These are phyloP conservation scores for Arion vulgaris DNA, from an alignment of 1,140 invertebrate species.

Conservation along the genomic window DNA sequence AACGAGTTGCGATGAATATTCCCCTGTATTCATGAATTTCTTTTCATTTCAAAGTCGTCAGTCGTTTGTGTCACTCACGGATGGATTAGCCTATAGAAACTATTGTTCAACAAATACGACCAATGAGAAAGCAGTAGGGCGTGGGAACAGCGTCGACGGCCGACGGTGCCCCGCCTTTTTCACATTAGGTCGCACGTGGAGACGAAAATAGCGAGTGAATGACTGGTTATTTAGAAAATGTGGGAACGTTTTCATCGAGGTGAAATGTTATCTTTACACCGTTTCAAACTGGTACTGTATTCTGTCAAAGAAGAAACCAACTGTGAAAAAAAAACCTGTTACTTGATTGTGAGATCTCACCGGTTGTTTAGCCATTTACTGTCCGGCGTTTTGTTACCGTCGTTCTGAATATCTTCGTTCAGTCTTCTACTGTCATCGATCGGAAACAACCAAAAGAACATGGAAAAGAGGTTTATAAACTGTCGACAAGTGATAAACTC, in stretches of 20 bases:
- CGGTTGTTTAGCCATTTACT: too few species aligned
- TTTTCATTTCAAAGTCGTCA: constrained; percentile 12
- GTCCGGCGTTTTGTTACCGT: too few species aligned
- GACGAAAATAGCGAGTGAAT: not conserved
- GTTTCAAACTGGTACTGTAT: not conserved
- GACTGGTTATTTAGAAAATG: constrained; percentile 17
- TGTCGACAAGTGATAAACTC: too few species aligned
- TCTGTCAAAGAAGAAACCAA: not conserved
- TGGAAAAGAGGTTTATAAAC: too few species aligned
- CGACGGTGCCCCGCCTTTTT: not conserved
- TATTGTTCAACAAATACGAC: not conserved
- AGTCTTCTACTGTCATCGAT: too few species aligned
- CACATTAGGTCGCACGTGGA: not conserved
- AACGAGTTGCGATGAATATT: constrained; percentile 11
- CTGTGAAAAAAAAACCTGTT: too few species aligned
- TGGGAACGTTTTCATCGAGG: not conserved
- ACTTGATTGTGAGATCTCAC: too few species aligned
- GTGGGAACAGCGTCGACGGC: not conserved
- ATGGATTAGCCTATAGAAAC: constrained; percentile 12
- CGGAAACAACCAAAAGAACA: too few species aligned
- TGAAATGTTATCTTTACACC: constrained; percentile 11
- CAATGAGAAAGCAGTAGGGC: constrained; percentile 10
- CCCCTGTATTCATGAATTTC: constrained; percentile 7
- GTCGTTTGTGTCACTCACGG: not conserved
- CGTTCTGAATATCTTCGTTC: too few species aligned